A percentile compares a stretch with the other conserved stretches of the same genome.
Evolutionary conservation across 2,888 invertebrate genomes (phyloP).

Genomic region (Parnassius apollo): DNA sequence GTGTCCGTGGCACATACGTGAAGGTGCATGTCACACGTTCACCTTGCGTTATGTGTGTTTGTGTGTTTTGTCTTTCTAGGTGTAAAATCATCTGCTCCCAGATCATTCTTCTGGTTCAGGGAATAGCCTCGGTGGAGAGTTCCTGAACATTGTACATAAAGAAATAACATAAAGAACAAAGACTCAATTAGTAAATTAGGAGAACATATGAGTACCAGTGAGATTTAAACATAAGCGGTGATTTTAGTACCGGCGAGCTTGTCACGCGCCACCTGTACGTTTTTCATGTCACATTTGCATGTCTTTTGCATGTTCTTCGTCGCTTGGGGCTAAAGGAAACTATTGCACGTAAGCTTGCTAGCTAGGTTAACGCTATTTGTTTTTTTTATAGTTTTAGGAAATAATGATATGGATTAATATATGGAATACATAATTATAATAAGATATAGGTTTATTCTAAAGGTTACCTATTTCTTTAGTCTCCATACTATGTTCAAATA

Average conservation of each 20-base stretch:
- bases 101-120: constrained; percentile 81
- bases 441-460: too few species aligned
- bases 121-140: constrained; percentile 72
- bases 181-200: constrained; percentile 78
- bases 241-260: constrained; percentile 76
- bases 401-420: too few species aligned
- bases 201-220: constrained; percentile 77
- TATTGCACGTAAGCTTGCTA: constrained; percentile 24
- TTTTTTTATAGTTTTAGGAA: too few species aligned
- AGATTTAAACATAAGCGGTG: constrained; percentile 79
- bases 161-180: constrained; percentile 68
- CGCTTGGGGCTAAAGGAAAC: constrained; percentile 30
- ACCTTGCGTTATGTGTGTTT: constrained; percentile 66
- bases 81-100: constrained; percentile 80
- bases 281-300: constrained; percentile 62
- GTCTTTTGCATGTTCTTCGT: constrained; percentile 32
- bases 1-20: constrained; percentile 25
- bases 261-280: constrained; percentile 73
- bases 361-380: constrained; percentile 3
- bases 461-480: too few species aligned
- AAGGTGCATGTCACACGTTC: constrained; percentile 60
- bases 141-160: constrained; percentile 77
- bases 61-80: constrained; percentile 77
- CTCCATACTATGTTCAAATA: too few species aligned
- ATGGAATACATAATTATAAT: too few species aligned